Conservation (phyloP, 1,140 invertebrate species). For the Pogonomyrmex californicus region DNA sequence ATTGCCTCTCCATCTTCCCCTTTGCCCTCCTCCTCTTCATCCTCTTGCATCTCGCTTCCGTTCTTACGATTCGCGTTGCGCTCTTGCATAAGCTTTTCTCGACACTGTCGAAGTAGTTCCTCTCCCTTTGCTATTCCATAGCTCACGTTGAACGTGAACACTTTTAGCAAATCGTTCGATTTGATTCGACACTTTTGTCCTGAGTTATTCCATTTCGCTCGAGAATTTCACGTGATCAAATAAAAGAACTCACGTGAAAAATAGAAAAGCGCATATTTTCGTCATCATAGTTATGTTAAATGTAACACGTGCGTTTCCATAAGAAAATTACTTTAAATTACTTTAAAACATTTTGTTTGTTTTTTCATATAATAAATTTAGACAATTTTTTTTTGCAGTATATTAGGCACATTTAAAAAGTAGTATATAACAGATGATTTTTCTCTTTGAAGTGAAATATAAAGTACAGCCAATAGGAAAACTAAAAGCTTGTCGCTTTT, state of each 20-base stretch:
- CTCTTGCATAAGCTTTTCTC: conserved; percentile 48
- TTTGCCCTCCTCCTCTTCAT: not conserved
- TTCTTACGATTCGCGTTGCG: conserved; percentile 46
- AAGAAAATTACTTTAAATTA: not conserved
- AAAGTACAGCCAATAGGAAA: not conserved
- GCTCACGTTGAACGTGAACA: conserved; percentile 18
- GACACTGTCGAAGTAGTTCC: conserved; percentile 12
- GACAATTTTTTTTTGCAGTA: not conserved
- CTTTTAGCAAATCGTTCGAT: conserved; percentile 60
- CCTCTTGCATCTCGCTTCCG: conserved; percentile 20
- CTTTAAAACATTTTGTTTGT: not conserved
- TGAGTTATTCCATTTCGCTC: conserved; percentile 49
- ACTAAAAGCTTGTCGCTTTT: not conserved
- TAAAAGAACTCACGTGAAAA: not conserved
- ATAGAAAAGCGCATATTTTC: not conserved
- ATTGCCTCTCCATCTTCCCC: conserved; percentile 48
- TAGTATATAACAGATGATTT: not conserved
- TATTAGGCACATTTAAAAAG: not conserved
- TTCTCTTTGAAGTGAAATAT: not conserved
- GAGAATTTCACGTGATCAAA: conserved; percentile 17
- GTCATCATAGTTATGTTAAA: not conserved
- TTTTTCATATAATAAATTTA: not conserved
- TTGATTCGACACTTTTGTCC: conserved; percentile 36
- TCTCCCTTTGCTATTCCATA: conserved; percentile 29
- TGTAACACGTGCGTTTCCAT: not conserved